phyloP scores from a whole-genome alignment of 1,140 invertebrate genomes.

The Pogonomyrmex barbatus region DNA sequence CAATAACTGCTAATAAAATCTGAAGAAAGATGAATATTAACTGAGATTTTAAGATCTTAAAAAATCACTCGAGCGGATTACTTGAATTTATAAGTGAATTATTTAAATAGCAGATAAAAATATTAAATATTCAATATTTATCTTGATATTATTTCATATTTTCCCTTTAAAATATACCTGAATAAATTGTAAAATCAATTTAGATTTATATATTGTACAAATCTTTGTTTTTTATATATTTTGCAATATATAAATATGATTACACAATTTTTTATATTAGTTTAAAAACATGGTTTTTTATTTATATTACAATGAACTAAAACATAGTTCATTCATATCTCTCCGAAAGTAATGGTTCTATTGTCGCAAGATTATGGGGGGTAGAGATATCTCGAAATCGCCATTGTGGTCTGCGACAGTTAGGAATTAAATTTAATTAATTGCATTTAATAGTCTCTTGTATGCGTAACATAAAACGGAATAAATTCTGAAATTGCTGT shows the following conservation, averaged over 20 bases:
- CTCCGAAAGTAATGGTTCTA: neutral
- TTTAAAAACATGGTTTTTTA: neutral
- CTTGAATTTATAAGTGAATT: neutral
- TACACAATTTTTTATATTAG: neutral
- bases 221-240: neutral
- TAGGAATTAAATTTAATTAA: constrained; percentile 21
- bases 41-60: neutral
- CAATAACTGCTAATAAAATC: constrained; percentile 4
- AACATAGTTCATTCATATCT: neutral
- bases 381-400: neutral
- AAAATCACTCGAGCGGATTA: neutral
- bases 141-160: neutral
- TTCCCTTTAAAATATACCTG: neutral
- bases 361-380: neutral
- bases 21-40: neutral
- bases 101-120: neutral
- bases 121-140: constrained; percentile 9
- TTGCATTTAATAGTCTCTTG: constrained; percentile 16
- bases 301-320: neutral
- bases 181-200: neutral
- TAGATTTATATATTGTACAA: neutral
- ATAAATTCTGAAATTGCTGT: constrained; percentile 16
- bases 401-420: neutral
- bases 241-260: neutral
- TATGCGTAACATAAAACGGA: neutral